Conservation (phyloP, 64 coral and sea anemone genomes). For the Acropora tenuis region DNA sequence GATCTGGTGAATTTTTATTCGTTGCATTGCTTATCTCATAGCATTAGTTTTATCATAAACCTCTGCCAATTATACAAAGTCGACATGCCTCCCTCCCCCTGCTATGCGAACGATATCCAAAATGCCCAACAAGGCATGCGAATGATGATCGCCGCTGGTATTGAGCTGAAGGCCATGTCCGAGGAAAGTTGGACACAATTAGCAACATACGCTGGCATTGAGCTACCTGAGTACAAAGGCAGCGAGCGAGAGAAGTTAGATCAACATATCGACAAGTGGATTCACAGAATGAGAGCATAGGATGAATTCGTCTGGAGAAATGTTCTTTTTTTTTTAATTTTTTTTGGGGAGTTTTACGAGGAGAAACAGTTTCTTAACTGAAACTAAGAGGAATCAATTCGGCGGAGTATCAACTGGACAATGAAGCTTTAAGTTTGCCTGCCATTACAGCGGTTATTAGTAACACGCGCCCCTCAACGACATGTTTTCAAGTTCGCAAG, state of each 20-base stretch:
- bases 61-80: slow-evolving; percentile 41
- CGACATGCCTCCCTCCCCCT: neutral
- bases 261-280: neutral
- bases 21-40: neutral
- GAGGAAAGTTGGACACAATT: slow-evolving; percentile 35
- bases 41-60: neutral
- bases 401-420: too few species aligned
- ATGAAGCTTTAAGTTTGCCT: too few species aligned
- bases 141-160: slow-evolving; percentile 19
- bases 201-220: neutral
- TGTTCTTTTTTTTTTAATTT: too few species aligned
- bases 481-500: too few species aligned
- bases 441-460: too few species aligned
- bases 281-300: neutral
- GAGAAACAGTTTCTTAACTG: too few species aligned
- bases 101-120: neutral
- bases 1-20: slow-evolving; percentile 11
- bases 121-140: neutral
- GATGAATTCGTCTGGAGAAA: neutral
- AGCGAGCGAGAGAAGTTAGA: slow-evolving; percentile 32
- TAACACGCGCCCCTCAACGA: too few species aligned
- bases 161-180: slow-evolving; percentile 38
- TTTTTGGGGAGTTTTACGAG: too few species aligned
- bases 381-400: too few species aligned
- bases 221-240: neutral